Evolutionary conservation across 2,888 invertebrate genomes (phyloP).

Genomic region (Lasioglossum villosulum): DNA sequence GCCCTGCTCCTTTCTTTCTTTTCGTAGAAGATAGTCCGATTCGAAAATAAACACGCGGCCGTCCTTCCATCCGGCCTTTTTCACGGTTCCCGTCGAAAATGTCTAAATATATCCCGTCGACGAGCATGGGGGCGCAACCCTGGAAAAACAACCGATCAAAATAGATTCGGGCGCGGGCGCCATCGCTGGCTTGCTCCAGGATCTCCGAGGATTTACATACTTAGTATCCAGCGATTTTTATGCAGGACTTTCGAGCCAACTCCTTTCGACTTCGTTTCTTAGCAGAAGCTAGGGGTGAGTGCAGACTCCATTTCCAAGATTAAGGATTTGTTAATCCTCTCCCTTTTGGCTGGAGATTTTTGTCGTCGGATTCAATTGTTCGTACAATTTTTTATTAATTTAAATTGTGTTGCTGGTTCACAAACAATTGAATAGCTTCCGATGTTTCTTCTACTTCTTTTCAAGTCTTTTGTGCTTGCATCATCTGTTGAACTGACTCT

Average conservation of each 20-base stretch:
- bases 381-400: neutral
- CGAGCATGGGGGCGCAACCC: slow-evolving; percentile 59
- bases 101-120: slow-evolving; percentile 62
- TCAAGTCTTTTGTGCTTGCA: neutral
- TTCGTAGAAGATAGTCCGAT: slow-evolving; percentile 30
- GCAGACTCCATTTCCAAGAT: neutral
- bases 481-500: neutral
- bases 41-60: slow-evolving; percentile 62
- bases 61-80: slow-evolving; percentile 67
- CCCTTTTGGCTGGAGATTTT: neutral
- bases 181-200: slow-evolving; percentile 17
- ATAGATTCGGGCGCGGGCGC: slow-evolving; percentile 49
- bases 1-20: slow-evolving; percentile 31
- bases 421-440: no score
- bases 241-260: neutral
- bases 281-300: neutral
- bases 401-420: neutral
- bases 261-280: neutral
- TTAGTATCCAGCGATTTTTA: slow-evolving; percentile 3
- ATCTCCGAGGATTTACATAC: slow-evolving; percentile 21
- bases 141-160: slow-evolving; percentile 69
- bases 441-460: neutral
- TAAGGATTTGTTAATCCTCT: neutral
- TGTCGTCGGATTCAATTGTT: neutral
- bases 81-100: slow-evolving; percentile 47